Evolutionary conservation across 1,140 invertebrate species (phyloP), one percentile per base, ranked within the genome.

Genomic region (Drosophila sucinea): DNA sequence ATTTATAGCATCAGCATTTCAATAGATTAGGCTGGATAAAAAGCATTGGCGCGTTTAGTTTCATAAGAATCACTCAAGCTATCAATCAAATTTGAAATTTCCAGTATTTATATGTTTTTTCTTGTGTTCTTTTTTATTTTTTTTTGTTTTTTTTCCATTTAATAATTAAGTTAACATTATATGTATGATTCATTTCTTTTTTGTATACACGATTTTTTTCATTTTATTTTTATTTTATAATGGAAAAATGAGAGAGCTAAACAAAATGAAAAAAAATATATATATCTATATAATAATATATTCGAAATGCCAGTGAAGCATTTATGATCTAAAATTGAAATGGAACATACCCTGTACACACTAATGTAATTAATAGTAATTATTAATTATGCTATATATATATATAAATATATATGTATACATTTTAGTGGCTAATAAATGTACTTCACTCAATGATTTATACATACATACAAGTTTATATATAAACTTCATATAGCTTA

Each of bases 391-490:
- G 72, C 65, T 66, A 73, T 58, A 61, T 70, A 61, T 61, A 73
- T 60, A 63, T 77, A 72, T 64, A 71, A 62, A 70, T 79, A 73
- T 72, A 68, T 67, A 63, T 66, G 62, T 69, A 55, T 79, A 71
- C 79, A 73, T 41, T 51, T 82, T 82, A 87, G 63, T 77, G 63
- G 83, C 83, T 87, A 87, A 87, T 82, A 79, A 87, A 86, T 86
- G 79, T 86, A 82, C 83, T 86, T 87, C 83, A 87, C 79, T 87
- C 79, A 58, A 82, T 82, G 79, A 87, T 82, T 82, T 72, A 85
- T 47, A 63, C 67, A 82, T 79, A 81, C 60, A 78, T 33, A 57
- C 58, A 74, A 38, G 61, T 62, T 65, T 73, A 63, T 73, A 56
- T 77, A 80, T 85, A 81, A 70, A 70, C 57, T 73, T 70, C 81